A percentile compares a stretch with the other conserved stretches of the same genome.
These are phyloP conservation scores for Leuciscus idus DNA, from an alignment of 2,113 vertebrate genomes.

Conservation along the genomic window DNA sequence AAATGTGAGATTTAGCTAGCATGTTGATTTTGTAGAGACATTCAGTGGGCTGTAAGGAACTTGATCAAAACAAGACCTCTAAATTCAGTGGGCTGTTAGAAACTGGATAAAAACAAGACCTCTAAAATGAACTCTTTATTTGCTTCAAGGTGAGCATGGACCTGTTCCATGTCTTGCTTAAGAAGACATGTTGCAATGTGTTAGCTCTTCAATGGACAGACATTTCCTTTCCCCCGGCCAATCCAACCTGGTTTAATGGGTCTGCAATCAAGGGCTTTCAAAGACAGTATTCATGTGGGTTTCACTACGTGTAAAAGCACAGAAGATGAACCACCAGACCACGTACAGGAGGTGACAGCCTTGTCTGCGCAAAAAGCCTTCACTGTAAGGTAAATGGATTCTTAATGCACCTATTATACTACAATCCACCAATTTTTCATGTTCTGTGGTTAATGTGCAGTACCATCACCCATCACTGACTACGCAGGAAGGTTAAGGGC, in stretches of 20 bases:
- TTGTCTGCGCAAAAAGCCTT: not conserved
- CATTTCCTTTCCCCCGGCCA: slow-evolving; percentile 4
- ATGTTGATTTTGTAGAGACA: not conserved
- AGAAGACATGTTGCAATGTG: slow-evolving; percentile 11
- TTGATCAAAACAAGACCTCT: not conserved
- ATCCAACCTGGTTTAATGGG: not conserved
- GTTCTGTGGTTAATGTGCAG: not conserved
- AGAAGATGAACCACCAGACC: not conserved
- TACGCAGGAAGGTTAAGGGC: not conserved
- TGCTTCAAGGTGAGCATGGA: not conserved
- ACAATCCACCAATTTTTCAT: slow-evolving; percentile 5
- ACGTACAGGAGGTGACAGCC: not conserved
- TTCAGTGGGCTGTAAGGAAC: not conserved
- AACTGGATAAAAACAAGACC: not conserved
- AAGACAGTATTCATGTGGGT: not conserved
- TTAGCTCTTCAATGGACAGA: not conserved
- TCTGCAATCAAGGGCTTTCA: slow-evolving; percentile 22
- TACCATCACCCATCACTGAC: not conserved
- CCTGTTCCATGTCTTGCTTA: not conserved
- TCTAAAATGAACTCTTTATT: not conserved
- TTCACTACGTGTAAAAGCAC: not conserved
- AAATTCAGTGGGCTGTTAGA: not conserved
- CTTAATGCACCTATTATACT: slow-evolving; percentile 9
- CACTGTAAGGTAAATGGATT: slow-evolving; percentile 9
- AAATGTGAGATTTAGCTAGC: not conserved